These are phyloP conservation scores for Sander lucioperca DNA, from an alignment of 2,113 vertebrate genomes.

Conservation along the genomic window DNA sequence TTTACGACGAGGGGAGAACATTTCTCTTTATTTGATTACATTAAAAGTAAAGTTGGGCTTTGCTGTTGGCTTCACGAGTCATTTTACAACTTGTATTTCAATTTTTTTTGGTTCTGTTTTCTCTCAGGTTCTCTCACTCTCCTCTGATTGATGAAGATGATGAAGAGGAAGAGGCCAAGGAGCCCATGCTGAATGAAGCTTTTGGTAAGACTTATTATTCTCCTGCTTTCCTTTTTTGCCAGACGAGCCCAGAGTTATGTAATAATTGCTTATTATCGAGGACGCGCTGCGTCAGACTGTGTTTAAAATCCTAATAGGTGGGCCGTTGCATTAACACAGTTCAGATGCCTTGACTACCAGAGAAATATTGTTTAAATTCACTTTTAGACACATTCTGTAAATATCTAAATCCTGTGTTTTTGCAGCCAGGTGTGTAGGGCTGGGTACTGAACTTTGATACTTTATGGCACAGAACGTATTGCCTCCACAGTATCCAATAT, in stretches of 20 bases:
- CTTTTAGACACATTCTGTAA: not conserved
- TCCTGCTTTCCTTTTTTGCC: not conserved
- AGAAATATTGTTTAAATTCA: not conserved
- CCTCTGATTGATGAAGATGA: conserved; percentile 91
- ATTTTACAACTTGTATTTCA: not conserved
- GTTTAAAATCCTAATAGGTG: not conserved
- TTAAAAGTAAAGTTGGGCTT: no score
- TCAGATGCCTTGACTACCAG: not conserved
- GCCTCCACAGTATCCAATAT: no score
- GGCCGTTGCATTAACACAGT: not conserved
- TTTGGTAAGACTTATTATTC: conserved; percentile 85
- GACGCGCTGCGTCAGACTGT: not conserved
- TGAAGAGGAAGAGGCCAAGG: conserved; percentile 95
- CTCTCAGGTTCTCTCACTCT: conserved; percentile 94
- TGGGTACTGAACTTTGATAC: no score
- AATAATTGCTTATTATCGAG: not conserved
- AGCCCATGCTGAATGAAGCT: conserved; percentile 97
- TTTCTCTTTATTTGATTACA: no score
- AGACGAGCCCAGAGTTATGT: not conserved
- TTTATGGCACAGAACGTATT: no score
- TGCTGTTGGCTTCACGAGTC: no score
- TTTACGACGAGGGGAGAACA: no score
- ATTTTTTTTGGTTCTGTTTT: conserved; percentile 7
- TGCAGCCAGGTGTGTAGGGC: no score
- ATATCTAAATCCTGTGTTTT: no score